Base-by-base conservation (phyloP, 1,140 invertebrate species). In the Drosophila busckii region DNA sequence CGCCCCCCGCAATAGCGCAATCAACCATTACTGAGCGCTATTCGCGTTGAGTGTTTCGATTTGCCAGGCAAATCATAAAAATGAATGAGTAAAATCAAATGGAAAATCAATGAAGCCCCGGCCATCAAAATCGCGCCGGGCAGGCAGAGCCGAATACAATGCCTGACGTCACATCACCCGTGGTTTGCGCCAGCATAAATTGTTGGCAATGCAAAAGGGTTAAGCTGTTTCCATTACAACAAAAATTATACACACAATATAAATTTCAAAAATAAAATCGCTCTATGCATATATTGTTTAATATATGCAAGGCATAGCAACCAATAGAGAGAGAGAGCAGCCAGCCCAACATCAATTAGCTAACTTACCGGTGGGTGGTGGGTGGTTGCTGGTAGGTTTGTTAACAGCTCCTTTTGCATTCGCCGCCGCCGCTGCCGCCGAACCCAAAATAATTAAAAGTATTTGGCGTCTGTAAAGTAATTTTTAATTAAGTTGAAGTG, bases 401-500 rank as follows among this genome's bases (percentile, higher is more conserved):
- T 46, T 40, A 23, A 40, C 31, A 40, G 35, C 53, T 60, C 52
- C 75, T 49, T 48, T 67, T 71, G 48, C 71, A 70, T 80, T 78
- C 67, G 62, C n/a, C n/a, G n/a, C n/a, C n/a, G n/a, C n/a, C n/a
- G n/a, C n/a, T n/a, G 67, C 71, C 71, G 62, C 67, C 70, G 73
- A 82, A 78, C 75, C 73, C 75, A 80, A 78, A 78, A 78, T 80
- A 80, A 80, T 80, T 80, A 80, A 82, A 80, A 80, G 73, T 82
- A 82, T 82, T 80, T 80, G 69, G 73, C 69, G 73, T 80, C 76
- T 82, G 73, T 82, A 82, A 82, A 82, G 73, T 80, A 80, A 80
- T 80, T 80, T 80, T 80, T 80, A 80, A 80, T 80, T 80, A 80
- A 82, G 75, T 80, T 80, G 73, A 80, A 80, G 73, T 82, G 75